Conservation (phyloP, 2,888 invertebrate genomes). For the Pristionchus fissidentatus region DNA sequence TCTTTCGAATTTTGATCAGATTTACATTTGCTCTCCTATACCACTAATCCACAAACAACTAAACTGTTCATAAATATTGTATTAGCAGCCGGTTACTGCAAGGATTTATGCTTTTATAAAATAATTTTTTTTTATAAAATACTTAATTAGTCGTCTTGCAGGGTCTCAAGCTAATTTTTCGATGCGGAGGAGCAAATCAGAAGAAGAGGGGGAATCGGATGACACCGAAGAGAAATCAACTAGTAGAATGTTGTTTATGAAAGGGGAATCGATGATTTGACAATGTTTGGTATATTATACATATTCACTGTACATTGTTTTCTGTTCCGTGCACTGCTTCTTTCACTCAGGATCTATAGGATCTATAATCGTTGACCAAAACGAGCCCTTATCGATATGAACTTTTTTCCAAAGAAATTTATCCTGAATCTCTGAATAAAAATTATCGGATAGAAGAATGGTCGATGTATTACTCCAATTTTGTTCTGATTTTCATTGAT, state of each 20-base stretch:
- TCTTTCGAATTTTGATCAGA: not conserved
- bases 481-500: too few relatives aligned
- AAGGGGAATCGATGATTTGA: too few relatives aligned
- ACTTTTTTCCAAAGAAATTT: too few relatives aligned
- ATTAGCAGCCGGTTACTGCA: not conserved
- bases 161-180: conserved; percentile 39
- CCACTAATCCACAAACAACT: not conserved
- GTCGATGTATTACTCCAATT: too few relatives aligned
- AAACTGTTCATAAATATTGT: not conserved
- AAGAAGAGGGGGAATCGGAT: not conserved
- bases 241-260: not conserved
- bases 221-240: not conserved
- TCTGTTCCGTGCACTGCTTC: too few relatives aligned
- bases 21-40: not conserved
- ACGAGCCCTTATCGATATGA: too few relatives aligned
- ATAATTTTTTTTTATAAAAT: not conserved
- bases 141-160: not conserved
- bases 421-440: too few relatives aligned
- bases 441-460: too few relatives aligned
- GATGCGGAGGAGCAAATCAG: conserved; percentile 28
- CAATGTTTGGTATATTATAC: too few relatives aligned
- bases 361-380: too few relatives aligned
- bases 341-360: too few relatives aligned
- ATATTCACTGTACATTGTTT: too few relatives aligned
- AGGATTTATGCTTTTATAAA: not conserved